phyloP scores from a whole-genome alignment of 2,113 vertebrate genomes.

The Helogale parvula region DNA sequence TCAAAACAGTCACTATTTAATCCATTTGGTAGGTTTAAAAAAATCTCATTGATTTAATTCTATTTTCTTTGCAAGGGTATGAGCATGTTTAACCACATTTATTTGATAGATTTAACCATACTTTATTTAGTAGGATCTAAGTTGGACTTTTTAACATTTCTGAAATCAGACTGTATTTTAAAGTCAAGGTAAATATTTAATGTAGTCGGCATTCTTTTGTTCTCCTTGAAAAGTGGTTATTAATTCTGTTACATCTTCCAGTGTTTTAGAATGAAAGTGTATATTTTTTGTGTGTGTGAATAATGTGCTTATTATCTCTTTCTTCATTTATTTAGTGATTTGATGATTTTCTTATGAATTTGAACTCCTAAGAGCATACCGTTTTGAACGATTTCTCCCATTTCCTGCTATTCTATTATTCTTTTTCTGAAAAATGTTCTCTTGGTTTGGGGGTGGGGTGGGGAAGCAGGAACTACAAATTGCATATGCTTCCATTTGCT shows the following conservation, averaged over 20 bases:
- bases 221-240: conserved; percentile 13
- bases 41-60: neutral
- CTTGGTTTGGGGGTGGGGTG: neutral
- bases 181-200: neutral
- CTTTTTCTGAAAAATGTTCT: neutral
- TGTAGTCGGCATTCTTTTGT: neutral
- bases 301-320: neutral
- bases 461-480: neutral
- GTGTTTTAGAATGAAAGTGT: neutral
- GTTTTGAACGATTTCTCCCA: neutral
- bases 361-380: neutral
- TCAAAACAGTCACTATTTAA: neutral
- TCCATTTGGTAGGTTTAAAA: neutral
- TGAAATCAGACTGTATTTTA: neutral
- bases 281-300: neutral
- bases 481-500: neutral
- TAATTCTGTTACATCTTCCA: neutral
- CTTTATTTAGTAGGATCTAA: conserved; percentile 6
- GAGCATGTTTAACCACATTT: neutral
- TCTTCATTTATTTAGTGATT: conserved; percentile 21
- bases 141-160: neutral
- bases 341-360: conserved; percentile 28
- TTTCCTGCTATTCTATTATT: neutral
- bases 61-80: neutral
- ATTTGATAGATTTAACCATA: neutral